Percentiles rank a stretch among this genome's conserved stretches.
These are phyloP conservation scores for Deilephila elpenor DNA, from an alignment of 2,888 invertebrate genomes.

Conservation along the genomic window DNA sequence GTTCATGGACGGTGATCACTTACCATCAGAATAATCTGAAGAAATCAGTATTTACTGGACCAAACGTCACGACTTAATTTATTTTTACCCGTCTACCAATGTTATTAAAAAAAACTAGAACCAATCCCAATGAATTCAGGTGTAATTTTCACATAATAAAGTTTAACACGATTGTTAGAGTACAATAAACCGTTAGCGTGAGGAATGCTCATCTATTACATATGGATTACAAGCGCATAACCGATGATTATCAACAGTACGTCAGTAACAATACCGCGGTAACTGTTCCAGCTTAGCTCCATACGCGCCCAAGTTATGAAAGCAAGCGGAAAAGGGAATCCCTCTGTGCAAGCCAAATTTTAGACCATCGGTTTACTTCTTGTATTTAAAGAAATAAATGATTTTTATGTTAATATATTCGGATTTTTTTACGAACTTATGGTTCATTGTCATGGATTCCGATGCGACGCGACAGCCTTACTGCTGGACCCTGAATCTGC, in stretches of 20 bases:
- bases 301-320: neutral
- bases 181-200: constrained; percentile 36
- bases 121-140: neutral
- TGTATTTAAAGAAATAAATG: no score
- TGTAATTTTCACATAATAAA: constrained; percentile 9
- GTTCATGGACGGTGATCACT: no score
- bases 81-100: neutral
- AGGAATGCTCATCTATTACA: constrained; percentile 42
- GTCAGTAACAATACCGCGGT: constrained; percentile 33
- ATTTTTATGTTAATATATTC: no score
- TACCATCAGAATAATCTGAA: no score
- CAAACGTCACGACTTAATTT: no score
- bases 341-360: no score
- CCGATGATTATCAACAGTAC: constrained; percentile 41
- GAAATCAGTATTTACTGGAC: no score
- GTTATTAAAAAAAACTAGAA: neutral
- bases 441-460: no score
- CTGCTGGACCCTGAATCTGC: no score
- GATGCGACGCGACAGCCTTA: no score
- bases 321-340: neutral
- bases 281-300: constrained; percentile 23
- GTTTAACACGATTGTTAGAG: neutral
- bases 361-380: no score
- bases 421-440: no score
- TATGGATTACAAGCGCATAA: constrained; percentile 45